Base-by-base conservation (phyloP, 2,888 invertebrate species). In the Ectobius pallidus region DNA sequence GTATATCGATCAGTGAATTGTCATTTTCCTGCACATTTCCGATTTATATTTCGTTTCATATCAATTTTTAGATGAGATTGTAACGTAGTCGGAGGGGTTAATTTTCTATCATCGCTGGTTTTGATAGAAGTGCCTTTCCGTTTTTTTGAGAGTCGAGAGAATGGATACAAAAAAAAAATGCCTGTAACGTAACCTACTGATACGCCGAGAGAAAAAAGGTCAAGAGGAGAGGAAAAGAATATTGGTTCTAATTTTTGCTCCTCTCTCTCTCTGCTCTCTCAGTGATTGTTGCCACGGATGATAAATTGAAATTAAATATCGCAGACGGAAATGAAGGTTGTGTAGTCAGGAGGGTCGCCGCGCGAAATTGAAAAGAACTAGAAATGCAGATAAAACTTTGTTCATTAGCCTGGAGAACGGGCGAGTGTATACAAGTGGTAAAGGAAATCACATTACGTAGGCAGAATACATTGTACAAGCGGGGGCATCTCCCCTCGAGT, bases 11-110 rank as follows among this genome's bases (percentile, higher is more conserved):
- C 63, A 65, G 70, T 70, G 73, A 73, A n/a, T 73, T 73, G 73
- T 73, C 73, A 73, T 73, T 73, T 73, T 73, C 73, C 73, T 73
- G 70, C 70, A 30, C 73, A 67, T 67, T 73, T 73, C 73, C 73
- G 70, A 70, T 71, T 68, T 39, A 42, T 44, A 70, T 70, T 70
- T 70, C 70, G 70, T 70, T 71, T 67, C 65, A 22, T 63, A 71
- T 71, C 71, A 71, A 67, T 71, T 71, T 71, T 71, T 71, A 71
- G 71, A 71, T 71, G 71, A 63, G 46, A 65, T 65, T 65, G 65
- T 63, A 63, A 63, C 25, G 22, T 63, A 34, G 63, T 46, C 44
- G 25, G n/a, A 30, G 65, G 65, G 44, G 27, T 46, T 65, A 65
- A 65, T 65, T 65, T 65, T 65, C 65, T 65, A 25, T 65, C 65